Conservation (phyloP, 2,797 vertebrate species). For the Poeciliopsis gracilis region DNA sequence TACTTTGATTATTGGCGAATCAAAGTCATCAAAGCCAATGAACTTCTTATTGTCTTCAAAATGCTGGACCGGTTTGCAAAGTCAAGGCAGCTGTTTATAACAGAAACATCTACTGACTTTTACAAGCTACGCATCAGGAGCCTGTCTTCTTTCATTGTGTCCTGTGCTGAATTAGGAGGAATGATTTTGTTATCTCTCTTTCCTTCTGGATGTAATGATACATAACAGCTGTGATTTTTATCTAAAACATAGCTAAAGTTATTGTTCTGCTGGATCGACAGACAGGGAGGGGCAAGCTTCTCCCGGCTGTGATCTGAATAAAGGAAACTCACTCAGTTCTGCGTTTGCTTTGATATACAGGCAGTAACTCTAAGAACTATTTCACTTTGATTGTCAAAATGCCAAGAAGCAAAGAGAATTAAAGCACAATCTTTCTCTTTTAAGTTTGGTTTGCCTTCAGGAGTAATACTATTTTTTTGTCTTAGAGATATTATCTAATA, state of each 20-base stretch:
- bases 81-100: conserved; percentile 41
- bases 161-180: conserved; percentile 51
- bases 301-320: conserved; percentile 39
- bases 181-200: conserved; percentile 25
- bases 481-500: conserved; percentile 35
- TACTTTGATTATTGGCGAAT: conserved; percentile 39
- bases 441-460: conserved; percentile 34
- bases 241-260: conserved; percentile 58
- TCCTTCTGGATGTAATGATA: conserved; percentile 45
- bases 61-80: conserved; percentile 27
- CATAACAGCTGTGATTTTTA: conserved; percentile 54
- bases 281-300: conserved; percentile 9
- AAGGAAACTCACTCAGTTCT: conserved; percentile 34
- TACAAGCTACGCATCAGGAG: conserved; percentile 42
- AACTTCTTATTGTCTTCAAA: conserved; percentile 35
- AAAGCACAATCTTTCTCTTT: conserved; percentile 27
- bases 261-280: conserved; percentile 36
- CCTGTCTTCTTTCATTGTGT: conserved; percentile 62
- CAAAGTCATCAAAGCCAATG: conserved; percentile 40
- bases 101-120: conserved; percentile 48
- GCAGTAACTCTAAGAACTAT: conserved; percentile 21
- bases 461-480: conserved; percentile 31
- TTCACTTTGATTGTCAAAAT: conserved; percentile 35
- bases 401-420: conserved; percentile 52
- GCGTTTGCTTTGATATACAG: conserved; percentile 36